Evolutionary conservation across 2,888 invertebrate genomes (phyloP).

Genomic region (Campoplex capitator): DNA sequence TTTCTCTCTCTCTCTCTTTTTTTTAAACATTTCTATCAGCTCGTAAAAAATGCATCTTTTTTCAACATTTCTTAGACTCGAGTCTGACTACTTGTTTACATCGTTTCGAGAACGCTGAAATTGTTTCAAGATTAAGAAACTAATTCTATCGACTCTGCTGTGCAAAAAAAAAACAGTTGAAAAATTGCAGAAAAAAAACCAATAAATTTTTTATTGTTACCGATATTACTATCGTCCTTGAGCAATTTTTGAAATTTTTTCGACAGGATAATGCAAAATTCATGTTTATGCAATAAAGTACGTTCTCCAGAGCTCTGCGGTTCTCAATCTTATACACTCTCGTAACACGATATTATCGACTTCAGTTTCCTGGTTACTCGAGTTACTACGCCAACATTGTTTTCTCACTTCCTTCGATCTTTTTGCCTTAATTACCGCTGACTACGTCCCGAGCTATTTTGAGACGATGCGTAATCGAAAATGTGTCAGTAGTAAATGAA

Average conservation of each 20-base stretch:
- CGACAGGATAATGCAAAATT: background rate
- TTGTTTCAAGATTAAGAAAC: background rate
- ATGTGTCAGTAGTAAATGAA: background rate
- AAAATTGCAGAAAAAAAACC: background rate
- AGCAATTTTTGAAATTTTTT: slow-evolving; percentile 2
- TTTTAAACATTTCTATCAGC: background rate
- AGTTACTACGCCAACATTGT: slow-evolving; percentile 42
- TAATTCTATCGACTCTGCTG: background rate
- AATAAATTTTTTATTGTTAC: background rate
- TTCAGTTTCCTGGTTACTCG: slow-evolving; percentile 62
- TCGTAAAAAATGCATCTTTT: background rate
- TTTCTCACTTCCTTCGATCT: background rate
- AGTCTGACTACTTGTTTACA: background rate
- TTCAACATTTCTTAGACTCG: background rate
- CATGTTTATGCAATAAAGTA: background rate
- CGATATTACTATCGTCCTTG: background rate
- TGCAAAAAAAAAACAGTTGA: background rate
- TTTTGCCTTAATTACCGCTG: slow-evolving; percentile 3
- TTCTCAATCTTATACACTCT: slow-evolving; percentile 1
- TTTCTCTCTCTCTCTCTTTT: background rate
- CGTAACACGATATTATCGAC: slow-evolving; percentile 53
- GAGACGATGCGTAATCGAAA: background rate
- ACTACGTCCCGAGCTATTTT: background rate
- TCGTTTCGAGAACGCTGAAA: background rate
- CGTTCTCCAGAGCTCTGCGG: slow-evolving; percentile 24